Evolutionary conservation across 2,113 vertebrate genomes (phyloP).

Genomic region (Hiodon tergisus): DNA sequence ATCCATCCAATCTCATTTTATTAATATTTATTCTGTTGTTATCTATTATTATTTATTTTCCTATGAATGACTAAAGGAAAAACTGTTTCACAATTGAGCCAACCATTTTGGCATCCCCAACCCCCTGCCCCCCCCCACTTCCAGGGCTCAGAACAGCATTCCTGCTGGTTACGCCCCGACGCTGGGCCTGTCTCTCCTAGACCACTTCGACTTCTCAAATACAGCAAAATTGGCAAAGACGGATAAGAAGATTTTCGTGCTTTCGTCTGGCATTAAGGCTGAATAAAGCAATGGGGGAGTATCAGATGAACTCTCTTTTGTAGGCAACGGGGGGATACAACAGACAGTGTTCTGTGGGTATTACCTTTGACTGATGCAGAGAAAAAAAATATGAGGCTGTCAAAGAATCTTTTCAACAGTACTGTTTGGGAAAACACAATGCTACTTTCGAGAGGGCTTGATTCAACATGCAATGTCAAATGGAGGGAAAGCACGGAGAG

Average conservation of each 20-base stretch:
- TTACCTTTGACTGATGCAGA: not conserved
- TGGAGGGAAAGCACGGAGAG: conserved; percentile 3
- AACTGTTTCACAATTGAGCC: no score
- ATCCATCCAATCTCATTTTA: no score
- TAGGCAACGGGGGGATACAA: conserved; percentile 2
- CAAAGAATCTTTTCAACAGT: not conserved
- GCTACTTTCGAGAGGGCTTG: conserved; percentile 13
- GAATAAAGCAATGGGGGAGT: not conserved
- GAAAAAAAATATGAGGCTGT: not conserved
- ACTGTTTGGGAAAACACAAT: conserved; percentile 15
- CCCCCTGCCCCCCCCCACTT: no score
- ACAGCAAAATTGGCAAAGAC: not conserved
- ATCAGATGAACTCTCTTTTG: conserved; percentile 5
- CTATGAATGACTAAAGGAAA: no score
- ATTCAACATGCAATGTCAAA: conserved; percentile 14
- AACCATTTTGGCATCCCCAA: no score
- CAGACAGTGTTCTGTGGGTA: conserved; percentile 7
- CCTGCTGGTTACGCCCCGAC: no score
- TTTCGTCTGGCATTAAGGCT: conserved; percentile 9
- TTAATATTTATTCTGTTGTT: no score
- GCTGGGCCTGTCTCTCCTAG: not conserved
- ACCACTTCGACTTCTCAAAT: conserved; percentile 1
- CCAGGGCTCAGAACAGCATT: no score
- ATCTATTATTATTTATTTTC: no score
- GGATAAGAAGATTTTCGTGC: not conserved